Evolutionary conservation across 2,888 invertebrate genomes (phyloP), one percentile per base, ranked within the genome.

Genomic region (Cordilura impudica): DNA sequence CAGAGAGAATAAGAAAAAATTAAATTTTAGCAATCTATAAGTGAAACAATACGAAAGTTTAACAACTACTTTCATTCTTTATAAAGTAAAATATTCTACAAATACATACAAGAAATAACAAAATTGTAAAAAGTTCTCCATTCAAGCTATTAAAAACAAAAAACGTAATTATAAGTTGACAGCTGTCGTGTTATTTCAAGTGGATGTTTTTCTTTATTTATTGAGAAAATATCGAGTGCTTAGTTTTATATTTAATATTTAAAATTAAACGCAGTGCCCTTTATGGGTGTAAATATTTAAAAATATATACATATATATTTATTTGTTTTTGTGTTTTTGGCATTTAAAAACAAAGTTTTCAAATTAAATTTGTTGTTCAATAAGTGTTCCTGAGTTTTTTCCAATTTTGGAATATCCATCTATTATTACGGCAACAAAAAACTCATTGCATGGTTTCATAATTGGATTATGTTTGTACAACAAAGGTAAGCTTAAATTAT

Each of bases 391-490:
- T 31, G 49, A 2, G 35, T n/a, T 53, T 63, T 56, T 65, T 63
- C 56, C 51, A 45, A 47, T 63, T 78, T 73, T 58, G 65, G 47
- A 54, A 70, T 51, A 65, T 23, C 65, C 45, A 72, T 63, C 47
- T 31, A 18, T 23, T 67, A 58, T 43, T 45, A 10, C 6, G 72
- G 58, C 49, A 72, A 31, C 72, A 79, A 75, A 75, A 54, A 74
- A 35, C 39, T 51, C 49, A 82, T 83, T 82, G 83, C 83, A 84
- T 85, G 84, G 79, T 81, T 84, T 83, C 84, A 81, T 83, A 83
- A 82, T 84, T 84, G 84, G 86, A 87, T 85, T 85, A 87, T 87
- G 87, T 83, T 83, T 82, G 85, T 82, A 80, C 84, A 84, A 84
- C 83, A 85, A 84, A 87, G 87, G 87, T 87, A 61, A 87, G 87